Conservation (phyloP, 2,113 vertebrate species). For the Suricata suricatta region DNA sequence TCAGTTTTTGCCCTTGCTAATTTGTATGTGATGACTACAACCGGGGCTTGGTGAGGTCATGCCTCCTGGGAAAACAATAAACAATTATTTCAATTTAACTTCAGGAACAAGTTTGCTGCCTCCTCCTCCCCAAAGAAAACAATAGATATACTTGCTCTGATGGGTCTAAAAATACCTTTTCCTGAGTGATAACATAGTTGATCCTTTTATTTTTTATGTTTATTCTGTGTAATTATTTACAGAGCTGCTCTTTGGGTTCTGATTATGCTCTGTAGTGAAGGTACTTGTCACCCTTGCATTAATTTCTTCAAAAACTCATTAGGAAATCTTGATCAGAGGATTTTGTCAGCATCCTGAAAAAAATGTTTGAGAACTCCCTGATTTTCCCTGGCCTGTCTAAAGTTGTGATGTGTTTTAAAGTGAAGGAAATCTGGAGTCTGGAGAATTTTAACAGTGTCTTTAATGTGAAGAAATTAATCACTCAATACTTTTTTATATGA, state of each 20-base stretch:
- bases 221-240: slow-evolving; percentile 48
- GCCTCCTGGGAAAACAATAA: slow-evolving; percentile 82
- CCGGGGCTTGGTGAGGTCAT: slow-evolving; percentile 78
- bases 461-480: not conserved
- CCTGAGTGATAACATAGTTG: slow-evolving; percentile 59
- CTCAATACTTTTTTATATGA: not conserved
- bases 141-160: slow-evolving; percentile 66
- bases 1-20: slow-evolving; percentile 61
- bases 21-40: slow-evolving; percentile 72
- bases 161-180: slow-evolving; percentile 65
- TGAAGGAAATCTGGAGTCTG: not conserved
- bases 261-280: not conserved
- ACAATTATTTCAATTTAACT: slow-evolving; percentile 84
- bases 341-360: slow-evolving; percentile 1
- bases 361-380: not conserved
- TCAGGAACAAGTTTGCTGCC: slow-evolving; percentile 77
- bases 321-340: not conserved
- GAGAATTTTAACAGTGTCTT: not conserved
- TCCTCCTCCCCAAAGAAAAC: slow-evolving; percentile 75
- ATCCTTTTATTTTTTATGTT: slow-evolving; percentile 66
- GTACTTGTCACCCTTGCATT: not conserved
- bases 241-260: not conserved
- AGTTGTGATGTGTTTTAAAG: not conserved
- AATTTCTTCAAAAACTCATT: not conserved
- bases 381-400: not conserved